These are phyloP conservation scores for Myotis findleyi DNA, from an alignment of 2,797 vertebrate species.

Conservation along the genomic window DNA sequence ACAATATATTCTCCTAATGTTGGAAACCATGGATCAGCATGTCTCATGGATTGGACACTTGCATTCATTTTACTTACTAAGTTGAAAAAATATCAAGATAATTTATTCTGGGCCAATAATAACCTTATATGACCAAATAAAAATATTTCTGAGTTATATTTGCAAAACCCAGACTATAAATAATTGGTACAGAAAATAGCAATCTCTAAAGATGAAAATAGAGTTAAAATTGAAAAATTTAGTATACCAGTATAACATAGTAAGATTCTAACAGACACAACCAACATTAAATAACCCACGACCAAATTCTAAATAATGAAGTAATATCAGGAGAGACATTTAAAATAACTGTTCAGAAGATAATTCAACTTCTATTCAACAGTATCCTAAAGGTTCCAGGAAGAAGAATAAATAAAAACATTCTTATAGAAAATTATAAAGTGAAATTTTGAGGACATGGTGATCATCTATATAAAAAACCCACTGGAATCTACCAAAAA, in stretches of 20 bases:
- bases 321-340: background rate
- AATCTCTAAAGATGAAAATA: background rate
- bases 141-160: background rate
- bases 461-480: background rate
- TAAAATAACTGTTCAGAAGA: background rate
- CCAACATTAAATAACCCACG: background rate
- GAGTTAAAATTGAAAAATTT: background rate
- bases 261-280: background rate
- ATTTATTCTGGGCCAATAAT: background rate
- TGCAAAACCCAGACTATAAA: background rate
- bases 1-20: background rate
- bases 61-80: no score
- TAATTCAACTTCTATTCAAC: background rate
- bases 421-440: background rate
- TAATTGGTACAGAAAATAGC: background rate
- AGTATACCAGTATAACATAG: no score
- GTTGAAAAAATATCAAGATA: no score
- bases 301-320: background rate
- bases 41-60: no score
- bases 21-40: no score
- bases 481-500: background rate
- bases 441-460: background rate
- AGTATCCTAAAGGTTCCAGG: background rate
- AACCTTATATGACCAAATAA: background rate
- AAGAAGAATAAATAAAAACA: background rate